Conservation (phyloP, 2,888 invertebrate species). For the Spisula subtruncata region DNA sequence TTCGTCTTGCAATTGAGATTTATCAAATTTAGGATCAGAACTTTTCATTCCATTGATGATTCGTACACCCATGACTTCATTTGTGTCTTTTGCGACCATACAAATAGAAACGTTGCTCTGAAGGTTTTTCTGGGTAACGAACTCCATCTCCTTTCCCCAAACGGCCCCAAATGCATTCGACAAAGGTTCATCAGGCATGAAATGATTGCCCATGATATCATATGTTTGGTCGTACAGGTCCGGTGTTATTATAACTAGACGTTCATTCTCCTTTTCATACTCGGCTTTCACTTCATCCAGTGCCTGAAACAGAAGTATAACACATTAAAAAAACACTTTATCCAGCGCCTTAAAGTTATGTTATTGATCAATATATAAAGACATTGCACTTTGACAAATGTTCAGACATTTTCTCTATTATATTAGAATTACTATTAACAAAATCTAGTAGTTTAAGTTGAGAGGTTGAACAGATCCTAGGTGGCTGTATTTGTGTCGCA, state of each 20-base stretch:
- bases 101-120: constrained; percentile 58
- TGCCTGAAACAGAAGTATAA: no score
- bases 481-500: no score
- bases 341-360: no score
- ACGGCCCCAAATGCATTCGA: constrained; percentile 59
- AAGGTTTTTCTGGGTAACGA: constrained; percentile 40
- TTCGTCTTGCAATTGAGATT: constrained; percentile 45
- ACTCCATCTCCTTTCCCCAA: constrained; percentile 61
- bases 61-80: constrained; percentile 65
- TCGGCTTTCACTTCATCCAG: constrained; percentile 50
- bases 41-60: constrained; percentile 55
- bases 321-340: no score
- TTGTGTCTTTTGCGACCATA: constrained; percentile 57
- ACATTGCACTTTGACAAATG: no score
- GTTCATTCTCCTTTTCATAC: constrained; percentile 56
- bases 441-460: no score
- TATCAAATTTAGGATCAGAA: constrained; percentile 29
- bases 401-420: no score
- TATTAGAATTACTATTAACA: no score
- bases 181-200: constrained; percentile 67
- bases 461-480: no score
- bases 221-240: constrained; percentile 61
- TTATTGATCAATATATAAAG: no score
- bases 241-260: constrained; percentile 58
- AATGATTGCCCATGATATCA: constrained; percentile 65